Evolutionary conservation across 2,797 vertebrate species (phyloP).

Genomic region (Sebastiscus tertius): DNA sequence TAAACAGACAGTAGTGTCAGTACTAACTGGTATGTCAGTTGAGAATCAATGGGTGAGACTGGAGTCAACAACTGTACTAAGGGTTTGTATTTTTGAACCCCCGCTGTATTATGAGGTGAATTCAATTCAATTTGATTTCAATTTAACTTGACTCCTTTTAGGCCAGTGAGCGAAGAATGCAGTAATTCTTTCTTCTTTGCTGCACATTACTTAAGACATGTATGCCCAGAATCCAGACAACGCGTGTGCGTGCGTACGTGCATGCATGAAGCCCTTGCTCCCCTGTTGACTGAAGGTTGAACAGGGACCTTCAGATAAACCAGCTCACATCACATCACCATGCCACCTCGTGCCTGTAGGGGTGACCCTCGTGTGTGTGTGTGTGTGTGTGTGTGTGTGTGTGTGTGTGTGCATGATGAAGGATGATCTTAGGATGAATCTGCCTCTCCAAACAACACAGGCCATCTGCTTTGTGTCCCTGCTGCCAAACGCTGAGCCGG

Average conservation of each 20-base stretch:
- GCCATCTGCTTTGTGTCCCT: slow-evolving; percentile 63
- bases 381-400: neutral
- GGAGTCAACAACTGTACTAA: neutral
- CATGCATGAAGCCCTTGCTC: neutral
- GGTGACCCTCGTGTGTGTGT: neutral
- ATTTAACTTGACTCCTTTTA: neutral
- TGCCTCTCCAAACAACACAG: slow-evolving; percentile 63
- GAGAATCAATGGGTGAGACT: neutral
- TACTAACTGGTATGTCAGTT: neutral
- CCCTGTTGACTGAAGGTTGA: slow-evolving; percentile 7
- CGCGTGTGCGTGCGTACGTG: neutral
- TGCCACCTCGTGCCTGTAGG: neutral
- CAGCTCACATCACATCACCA: neutral
- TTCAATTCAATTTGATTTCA: neutral
- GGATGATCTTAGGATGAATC: slow-evolving; percentile 52
- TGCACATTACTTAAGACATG: neutral
- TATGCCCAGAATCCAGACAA: neutral
- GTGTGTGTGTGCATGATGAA: slow-evolving; percentile 32
- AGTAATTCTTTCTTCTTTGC: neutral
- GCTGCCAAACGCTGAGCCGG: slow-evolving; percentile 11
- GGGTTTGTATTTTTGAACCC: too few relatives aligned
- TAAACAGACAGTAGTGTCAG: neutral
- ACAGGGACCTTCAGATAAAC: slow-evolving; percentile 2
- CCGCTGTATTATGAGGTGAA: neutral
- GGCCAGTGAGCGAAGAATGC: neutral